Evolutionary conservation across 2,113 vertebrate species (phyloP).

Genomic region (Xyliphius kryptos): DNA sequence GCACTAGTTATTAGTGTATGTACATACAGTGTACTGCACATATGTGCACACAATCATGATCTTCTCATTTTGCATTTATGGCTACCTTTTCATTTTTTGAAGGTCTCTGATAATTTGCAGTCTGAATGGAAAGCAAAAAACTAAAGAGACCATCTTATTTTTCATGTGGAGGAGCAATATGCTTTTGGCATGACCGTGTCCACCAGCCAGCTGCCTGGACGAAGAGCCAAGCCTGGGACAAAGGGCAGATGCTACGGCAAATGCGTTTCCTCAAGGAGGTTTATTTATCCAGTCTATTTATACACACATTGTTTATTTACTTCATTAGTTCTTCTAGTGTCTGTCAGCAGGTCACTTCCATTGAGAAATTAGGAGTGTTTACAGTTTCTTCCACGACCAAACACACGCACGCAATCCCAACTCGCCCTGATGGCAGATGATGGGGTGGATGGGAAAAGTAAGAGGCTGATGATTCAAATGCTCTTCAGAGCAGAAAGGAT

Average conservation of each 20-base stretch:
- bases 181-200: slow-evolving; percentile 18
- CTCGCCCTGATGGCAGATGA: slow-evolving; percentile 23
- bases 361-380: slow-evolving; percentile 44
- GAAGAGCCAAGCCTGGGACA: slow-evolving; percentile 27
- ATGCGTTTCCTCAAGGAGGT: slow-evolving; percentile 30
- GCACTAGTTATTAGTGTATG: too few relatives aligned
- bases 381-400: slow-evolving; percentile 24
- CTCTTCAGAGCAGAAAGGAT: background rate
- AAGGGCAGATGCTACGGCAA: slow-evolving; percentile 41
- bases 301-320: slow-evolving; percentile 44
- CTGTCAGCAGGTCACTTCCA: slow-evolving; percentile 43
- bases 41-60: slow-evolving; percentile 9
- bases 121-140: slow-evolving; percentile 10
- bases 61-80: background rate
- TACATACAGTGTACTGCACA: too few relatives aligned
- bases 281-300: slow-evolving; percentile 44
- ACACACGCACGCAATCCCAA: slow-evolving; percentile 29
- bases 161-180: slow-evolving; percentile 11
- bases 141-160: slow-evolving; percentile 7
- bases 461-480: background rate
- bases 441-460: background rate
- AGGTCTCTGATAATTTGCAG: slow-evolving; percentile 16
- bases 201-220: slow-evolving; percentile 28
- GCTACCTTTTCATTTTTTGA: slow-evolving; percentile 13
- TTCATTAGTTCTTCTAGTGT: slow-evolving; percentile 37